Conservation (phyloP, 2,797 vertebrate genomes). For the Hypotaenidia philippensis region DNA sequence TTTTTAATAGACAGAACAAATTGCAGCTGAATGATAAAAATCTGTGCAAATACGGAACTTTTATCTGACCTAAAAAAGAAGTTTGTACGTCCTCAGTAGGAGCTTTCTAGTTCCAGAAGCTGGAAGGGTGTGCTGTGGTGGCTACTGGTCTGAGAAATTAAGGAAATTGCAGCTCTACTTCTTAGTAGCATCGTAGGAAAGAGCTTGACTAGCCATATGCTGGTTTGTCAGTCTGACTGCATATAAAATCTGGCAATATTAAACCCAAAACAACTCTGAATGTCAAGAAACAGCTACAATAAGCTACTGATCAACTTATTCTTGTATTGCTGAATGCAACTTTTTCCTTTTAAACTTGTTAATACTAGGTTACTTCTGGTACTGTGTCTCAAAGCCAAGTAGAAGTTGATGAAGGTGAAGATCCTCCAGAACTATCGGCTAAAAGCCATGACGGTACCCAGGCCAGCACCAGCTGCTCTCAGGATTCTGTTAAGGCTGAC, state of each 20-base stretch:
- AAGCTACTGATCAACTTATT: background rate
- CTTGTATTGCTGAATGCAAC: background rate
- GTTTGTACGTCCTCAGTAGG: background rate
- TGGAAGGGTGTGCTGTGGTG: background rate
- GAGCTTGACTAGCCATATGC: background rate
- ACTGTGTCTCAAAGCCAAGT: slow-evolving; percentile 17
- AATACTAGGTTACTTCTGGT: background rate
- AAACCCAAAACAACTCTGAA: background rate
- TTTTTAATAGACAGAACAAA: background rate
- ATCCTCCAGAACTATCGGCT: slow-evolving; percentile 30
- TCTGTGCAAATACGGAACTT: background rate
- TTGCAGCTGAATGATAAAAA: background rate
- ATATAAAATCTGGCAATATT: background rate
- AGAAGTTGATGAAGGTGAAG: slow-evolving; percentile 57
- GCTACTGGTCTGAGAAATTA: background rate
- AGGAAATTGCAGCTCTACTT: background rate
- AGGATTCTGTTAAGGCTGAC: slow-evolving; percentile 83
- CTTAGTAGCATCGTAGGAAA: background rate
- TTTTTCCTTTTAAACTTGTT: background rate
- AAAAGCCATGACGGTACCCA: slow-evolving; percentile 80
- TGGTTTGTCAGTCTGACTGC: background rate
- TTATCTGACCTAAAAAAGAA: background rate
- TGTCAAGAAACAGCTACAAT: background rate
- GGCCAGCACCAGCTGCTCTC: slow-evolving; percentile 82
- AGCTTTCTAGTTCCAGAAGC: background rate